Percentiles rank a stretch among this genome's conserved stretches.
phyloP scores from a whole-genome alignment of 2,888 invertebrate species.

The Perizoma affinitatum region DNA sequence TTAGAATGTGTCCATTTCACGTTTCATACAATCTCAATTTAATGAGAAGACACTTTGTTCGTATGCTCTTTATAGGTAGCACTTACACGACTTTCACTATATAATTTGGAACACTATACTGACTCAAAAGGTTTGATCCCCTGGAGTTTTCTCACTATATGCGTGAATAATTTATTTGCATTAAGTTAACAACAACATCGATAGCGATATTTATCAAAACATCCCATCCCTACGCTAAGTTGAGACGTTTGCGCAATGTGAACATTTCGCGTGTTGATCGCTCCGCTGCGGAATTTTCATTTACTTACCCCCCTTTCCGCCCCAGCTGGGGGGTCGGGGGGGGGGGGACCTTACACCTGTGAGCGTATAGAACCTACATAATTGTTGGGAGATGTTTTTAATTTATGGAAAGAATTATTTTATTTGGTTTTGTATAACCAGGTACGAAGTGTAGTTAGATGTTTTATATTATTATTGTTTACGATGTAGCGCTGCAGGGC shows the following conservation, averaged over 20 bases:
- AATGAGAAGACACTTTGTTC: too few species aligned
- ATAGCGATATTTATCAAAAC: slow-evolving; percentile 29
- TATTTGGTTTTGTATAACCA: slow-evolving; percentile 9
- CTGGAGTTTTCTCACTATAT: too few species aligned
- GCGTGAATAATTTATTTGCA: too few species aligned
- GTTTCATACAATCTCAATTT: too few species aligned
- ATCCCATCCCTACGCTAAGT: slow-evolving; percentile 60
- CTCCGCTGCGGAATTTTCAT: slow-evolving; percentile 80
- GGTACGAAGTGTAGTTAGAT: neutral
- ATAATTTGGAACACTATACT: too few species aligned
- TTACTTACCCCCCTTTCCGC: slow-evolving; percentile 54
- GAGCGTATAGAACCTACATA: slow-evolving; percentile 28
- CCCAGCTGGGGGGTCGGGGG: slow-evolving; percentile 23
- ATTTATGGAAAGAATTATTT: slow-evolving; percentile 21
- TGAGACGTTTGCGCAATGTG: slow-evolving; percentile 84
- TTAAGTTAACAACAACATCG: neutral
- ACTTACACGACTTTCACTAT: too few species aligned
- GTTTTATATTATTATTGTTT: too few species aligned
- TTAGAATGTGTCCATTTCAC: too few species aligned
- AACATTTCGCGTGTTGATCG: slow-evolving; percentile 82
- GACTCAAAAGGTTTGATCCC: too few species aligned
- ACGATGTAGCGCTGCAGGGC: too few species aligned
- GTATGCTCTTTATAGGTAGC: too few species aligned
- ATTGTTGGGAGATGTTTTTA: slow-evolving; percentile 19
- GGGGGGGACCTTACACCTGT: slow-evolving; percentile 46